Percentiles rank a stretch among this genome's conserved stretches.
Evolutionary conservation across 53 echinoderm and acorn worm species (phyloP).

Genomic region (Stichopus horrens): DNA sequence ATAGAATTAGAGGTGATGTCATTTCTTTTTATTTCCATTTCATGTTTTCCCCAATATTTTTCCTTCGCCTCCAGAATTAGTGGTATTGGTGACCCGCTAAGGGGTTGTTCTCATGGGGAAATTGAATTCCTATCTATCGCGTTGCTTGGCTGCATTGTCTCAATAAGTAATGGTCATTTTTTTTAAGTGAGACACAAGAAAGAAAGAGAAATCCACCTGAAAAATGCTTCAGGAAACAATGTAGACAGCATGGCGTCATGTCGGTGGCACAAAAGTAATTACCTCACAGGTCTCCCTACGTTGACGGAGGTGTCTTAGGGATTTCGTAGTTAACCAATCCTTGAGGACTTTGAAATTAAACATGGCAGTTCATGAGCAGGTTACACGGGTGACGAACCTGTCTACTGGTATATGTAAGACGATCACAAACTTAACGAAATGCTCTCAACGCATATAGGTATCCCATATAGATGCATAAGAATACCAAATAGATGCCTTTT

Average conservation of each 20-base stretch:
- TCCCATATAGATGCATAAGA: too few relatives aligned
- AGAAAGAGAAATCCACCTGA: slow-evolving; percentile 34
- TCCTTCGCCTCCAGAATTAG: not conserved
- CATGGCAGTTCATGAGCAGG: too few relatives aligned
- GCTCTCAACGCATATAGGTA: too few relatives aligned
- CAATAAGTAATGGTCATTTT: slow-evolving; percentile 3
- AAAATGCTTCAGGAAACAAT: not conserved
- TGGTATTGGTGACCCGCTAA: not conserved
- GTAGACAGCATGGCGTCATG: slow-evolving; percentile 10
- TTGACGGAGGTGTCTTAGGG: slow-evolving; percentile 18
- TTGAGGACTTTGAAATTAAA: too few relatives aligned
- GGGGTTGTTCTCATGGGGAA: not conserved
- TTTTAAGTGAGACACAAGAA: not conserved
- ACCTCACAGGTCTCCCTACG: not conserved
- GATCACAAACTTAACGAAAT: too few relatives aligned
- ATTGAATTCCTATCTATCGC: not conserved
- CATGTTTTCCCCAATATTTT: too few relatives aligned
- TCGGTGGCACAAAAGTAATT: slow-evolving; percentile 25
- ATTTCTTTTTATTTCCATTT: too few relatives aligned
- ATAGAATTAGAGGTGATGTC: not conserved
- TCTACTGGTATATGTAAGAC: too few relatives aligned
- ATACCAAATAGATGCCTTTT: too few relatives aligned
- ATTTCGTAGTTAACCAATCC: too few relatives aligned
- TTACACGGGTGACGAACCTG: too few relatives aligned
- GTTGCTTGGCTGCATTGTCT: slow-evolving; percentile 33